These are phyloP conservation scores for Psittacus erithacus DNA, from an alignment of 2,113 vertebrate species.

Conservation along the genomic window DNA sequence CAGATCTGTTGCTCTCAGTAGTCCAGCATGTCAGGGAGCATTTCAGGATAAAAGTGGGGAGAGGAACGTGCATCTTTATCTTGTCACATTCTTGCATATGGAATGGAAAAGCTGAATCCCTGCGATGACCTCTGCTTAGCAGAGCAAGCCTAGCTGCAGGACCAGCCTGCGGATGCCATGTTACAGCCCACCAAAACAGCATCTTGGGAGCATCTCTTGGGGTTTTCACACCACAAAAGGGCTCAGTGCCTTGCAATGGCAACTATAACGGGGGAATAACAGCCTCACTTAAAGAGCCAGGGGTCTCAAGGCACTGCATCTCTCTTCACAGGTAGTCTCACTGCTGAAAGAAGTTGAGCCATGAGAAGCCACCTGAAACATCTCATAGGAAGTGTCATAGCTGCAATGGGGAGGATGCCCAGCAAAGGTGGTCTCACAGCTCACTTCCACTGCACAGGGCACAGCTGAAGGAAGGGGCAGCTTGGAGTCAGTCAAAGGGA, in stretches of 20 bases:
- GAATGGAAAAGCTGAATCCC: neutral
- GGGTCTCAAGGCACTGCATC: neutral
- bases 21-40: neutral
- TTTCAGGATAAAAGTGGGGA: neutral
- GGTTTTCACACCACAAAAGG: neutral
- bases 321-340: neutral
- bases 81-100: neutral
- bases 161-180: neutral
- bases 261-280: neutral
- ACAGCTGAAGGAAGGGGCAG: neutral
- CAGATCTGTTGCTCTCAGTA: neutral
- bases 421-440: neutral
- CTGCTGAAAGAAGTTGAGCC: neutral
- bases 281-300: neutral
- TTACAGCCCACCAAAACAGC: neutral
- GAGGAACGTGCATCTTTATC: neutral
- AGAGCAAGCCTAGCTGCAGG: neutral
- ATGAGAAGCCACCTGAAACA: neutral
- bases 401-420: accelerated
- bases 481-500: neutral
- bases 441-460: neutral
- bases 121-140: neutral
- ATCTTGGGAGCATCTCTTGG: neutral
- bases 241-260: neutral
- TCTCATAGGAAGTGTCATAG: neutral